Conservation (phyloP, 2,888 invertebrate genomes). For the Calameuta filiformis region DNA sequence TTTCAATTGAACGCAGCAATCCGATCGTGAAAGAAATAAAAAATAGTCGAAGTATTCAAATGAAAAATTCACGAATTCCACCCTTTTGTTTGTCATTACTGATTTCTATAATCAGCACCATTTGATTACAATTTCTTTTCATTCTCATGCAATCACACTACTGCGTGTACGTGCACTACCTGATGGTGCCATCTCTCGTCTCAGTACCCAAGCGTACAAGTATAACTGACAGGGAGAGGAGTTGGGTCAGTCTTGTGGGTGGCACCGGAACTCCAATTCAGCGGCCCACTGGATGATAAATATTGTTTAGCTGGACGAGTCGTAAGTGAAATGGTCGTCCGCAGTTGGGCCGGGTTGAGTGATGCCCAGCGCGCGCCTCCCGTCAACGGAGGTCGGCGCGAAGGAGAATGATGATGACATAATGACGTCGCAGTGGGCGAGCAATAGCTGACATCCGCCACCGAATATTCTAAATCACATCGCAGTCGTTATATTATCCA, state of each 20-base stretch:
- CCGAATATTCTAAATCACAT: constrained; percentile 65
- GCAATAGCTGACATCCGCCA: constrained; percentile 66
- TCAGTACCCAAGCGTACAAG: neutral
- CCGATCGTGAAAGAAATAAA: neutral
- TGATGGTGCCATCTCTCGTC: neutral
- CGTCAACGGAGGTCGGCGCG: constrained; percentile 55
- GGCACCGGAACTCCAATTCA: constrained; percentile 61
- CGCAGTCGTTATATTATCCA: constrained; percentile 4
- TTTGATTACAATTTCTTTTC: neutral
- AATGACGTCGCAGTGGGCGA: constrained; percentile 66
- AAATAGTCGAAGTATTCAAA: too few relatives aligned
- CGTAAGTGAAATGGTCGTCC: constrained; percentile 43
- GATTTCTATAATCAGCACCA: neutral
- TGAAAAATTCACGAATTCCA: neutral
- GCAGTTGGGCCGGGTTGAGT: constrained; percentile 52
- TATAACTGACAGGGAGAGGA: neutral
- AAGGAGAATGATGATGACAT: constrained; percentile 66
- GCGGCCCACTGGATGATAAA: constrained; percentile 51
- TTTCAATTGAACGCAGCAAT: neutral
- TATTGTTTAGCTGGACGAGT: constrained; percentile 54
- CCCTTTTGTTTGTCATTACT: neutral
- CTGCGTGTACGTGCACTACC: neutral
- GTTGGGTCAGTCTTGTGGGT: constrained; percentile 41
- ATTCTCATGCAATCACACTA: neutral
- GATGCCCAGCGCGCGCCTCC: constrained; percentile 62